These are phyloP conservation scores for Melanotaenia trifasciata DNA, from an alignment of 2,797 vertebrate species.

Conservation along the genomic window DNA sequence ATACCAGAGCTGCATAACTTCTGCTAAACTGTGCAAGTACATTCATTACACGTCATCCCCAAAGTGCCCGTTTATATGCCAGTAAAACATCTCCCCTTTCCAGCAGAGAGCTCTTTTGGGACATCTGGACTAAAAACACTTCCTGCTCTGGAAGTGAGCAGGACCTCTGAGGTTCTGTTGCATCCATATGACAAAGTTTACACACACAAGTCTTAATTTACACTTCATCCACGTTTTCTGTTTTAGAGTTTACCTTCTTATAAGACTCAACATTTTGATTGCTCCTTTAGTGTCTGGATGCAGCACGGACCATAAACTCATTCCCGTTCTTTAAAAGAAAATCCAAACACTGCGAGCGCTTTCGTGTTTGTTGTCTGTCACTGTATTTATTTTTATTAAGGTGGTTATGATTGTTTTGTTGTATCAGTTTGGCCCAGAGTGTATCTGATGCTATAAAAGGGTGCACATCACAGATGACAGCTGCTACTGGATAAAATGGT, in stretches of 20 bases:
- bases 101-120: slow-evolving; percentile 43
- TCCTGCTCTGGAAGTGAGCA: background rate
- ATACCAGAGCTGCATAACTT: slow-evolving; percentile 6
- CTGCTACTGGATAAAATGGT: background rate
- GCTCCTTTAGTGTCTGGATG: background rate
- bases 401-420: background rate
- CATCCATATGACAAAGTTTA: background rate
- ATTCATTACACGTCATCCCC: slow-evolving; percentile 22
- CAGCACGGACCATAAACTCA: background rate
- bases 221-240: background rate
- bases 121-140: background rate
- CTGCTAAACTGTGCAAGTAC: slow-evolving; percentile 13
- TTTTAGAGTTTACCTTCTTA: background rate
- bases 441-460: background rate
- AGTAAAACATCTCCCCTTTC: slow-evolving; percentile 45
- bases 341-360: background rate
- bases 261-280: background rate
- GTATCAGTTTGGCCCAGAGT: background rate
- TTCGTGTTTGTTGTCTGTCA: background rate
- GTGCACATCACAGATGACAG: background rate
- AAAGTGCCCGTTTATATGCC: slow-evolving; percentile 38
- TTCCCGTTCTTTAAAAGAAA: background rate
- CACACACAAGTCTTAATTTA: too few species aligned
- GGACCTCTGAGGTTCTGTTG: background rate
- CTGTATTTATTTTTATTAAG: too few species aligned